Evolutionary conservation across 1,140 invertebrate genomes (phyloP).

Genomic region (Helicoverpa armigera): DNA sequence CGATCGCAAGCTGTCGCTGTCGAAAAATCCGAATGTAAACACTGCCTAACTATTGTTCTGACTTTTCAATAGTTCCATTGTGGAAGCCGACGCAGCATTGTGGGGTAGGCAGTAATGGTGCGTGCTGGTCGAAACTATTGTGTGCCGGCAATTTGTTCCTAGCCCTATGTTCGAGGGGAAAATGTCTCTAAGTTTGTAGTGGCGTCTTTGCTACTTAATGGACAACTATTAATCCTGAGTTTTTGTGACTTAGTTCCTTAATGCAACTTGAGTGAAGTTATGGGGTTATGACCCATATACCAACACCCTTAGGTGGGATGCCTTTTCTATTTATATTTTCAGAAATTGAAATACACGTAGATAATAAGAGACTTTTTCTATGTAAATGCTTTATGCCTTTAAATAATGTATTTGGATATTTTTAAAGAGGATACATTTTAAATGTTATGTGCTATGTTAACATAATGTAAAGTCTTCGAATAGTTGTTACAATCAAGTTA

Average conservation of each 20-base stretch:
- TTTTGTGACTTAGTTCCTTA: neutral
- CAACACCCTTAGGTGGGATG: too few relatives aligned
- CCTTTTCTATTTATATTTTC: too few relatives aligned
- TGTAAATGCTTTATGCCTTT: too few relatives aligned
- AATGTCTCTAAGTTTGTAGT: conserved; percentile 30
- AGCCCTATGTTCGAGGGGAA: conserved; percentile 17
- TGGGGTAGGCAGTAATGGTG: conserved; percentile 46
- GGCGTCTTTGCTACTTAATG: conserved; percentile 39
- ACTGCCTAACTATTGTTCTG: conserved; percentile 68
- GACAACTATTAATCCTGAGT: conserved; percentile 19
- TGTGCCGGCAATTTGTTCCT: conserved; percentile 36
- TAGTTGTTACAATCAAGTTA: conserved; percentile 8
- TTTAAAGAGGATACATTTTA: too few relatives aligned
- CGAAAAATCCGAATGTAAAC: conserved; percentile 66
- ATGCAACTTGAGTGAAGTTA: neutral
- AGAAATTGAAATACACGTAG: too few relatives aligned
- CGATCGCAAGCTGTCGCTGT: conserved; percentile 64
- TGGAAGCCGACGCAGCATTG: conserved; percentile 50
- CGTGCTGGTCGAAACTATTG: conserved; percentile 45
- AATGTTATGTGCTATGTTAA: neutral
- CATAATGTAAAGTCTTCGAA: neutral
- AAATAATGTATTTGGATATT: too few relatives aligned
- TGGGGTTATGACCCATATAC: too few relatives aligned
- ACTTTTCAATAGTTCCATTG: conserved; percentile 71
- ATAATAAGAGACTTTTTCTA: too few relatives aligned